These are phyloP conservation scores for Sinohyriopsis cumingii DNA, from an alignment of 2,888 invertebrate species.

Conservation along the genomic window DNA sequence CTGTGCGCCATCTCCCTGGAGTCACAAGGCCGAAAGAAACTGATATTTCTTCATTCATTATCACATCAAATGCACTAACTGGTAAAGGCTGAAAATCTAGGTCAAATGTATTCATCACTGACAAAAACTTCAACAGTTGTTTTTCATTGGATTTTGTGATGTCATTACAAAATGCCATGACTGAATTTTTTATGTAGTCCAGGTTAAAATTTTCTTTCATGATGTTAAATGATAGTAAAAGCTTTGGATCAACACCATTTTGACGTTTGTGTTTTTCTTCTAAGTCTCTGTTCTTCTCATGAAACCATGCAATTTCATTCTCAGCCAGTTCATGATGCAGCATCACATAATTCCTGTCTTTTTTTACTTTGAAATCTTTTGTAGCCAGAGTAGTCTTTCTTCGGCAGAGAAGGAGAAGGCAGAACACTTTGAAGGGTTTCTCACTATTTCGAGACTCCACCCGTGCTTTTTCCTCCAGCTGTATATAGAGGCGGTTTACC, in stretches of 20 bases:
- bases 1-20: not conserved
- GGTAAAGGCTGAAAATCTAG: constrained; percentile 43
- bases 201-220: constrained; percentile 52
- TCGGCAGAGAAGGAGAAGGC: constrained; percentile 34
- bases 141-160: constrained; percentile 31
- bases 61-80: constrained; percentile 46
- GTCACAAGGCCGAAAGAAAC: too few relatives aligned
- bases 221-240: constrained; percentile 56
- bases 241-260: constrained; percentile 39
- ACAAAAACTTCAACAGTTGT: constrained; percentile 42
- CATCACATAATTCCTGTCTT: constrained; percentile 9
- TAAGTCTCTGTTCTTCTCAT: constrained; percentile 36
- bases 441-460: constrained; percentile 16
- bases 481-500: constrained; percentile 16
- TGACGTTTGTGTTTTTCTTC: constrained; percentile 31
- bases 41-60: constrained; percentile 25
- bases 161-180: constrained; percentile 36
- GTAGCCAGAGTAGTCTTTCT: constrained; percentile 14
- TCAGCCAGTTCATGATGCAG: constrained; percentile 38
- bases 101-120: constrained; percentile 53
- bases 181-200: constrained; percentile 44
- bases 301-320: constrained; percentile 48
- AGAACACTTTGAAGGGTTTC: constrained; percentile 27
- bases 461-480: constrained; percentile 33
- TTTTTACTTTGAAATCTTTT: not conserved